Percentiles rank a stretch among this genome's conserved stretches.
phyloP scores from a whole-genome alignment of 1,140 invertebrate species.

The Delia radicum region DNA sequence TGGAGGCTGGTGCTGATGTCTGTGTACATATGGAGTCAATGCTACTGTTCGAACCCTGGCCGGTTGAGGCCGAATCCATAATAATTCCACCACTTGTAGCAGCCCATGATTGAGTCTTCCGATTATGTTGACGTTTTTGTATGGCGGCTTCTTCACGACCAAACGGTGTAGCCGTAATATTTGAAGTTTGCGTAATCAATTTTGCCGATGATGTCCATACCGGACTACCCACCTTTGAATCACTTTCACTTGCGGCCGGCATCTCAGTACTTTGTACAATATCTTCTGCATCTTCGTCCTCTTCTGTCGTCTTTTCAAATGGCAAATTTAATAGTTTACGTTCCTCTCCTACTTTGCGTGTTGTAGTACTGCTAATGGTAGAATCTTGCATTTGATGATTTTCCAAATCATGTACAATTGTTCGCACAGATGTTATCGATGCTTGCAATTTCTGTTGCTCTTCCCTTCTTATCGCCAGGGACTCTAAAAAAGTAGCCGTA shows the following conservation, averaged over 20 bases:
- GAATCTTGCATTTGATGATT: conserved; percentile 32
- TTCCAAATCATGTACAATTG: conserved; percentile 51
- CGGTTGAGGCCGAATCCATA: conserved; percentile 47
- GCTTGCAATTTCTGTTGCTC: conserved; percentile 26
- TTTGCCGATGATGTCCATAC: conserved; percentile 60
- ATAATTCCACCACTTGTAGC: conserved; percentile 57
- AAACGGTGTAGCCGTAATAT: conserved; percentile 25
- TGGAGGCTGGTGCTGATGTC: conserved; percentile 38
- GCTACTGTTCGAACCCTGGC: conserved; percentile 66
- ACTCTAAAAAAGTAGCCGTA: not conserved
- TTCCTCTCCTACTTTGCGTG: conserved; percentile 44
- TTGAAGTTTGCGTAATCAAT: conserved; percentile 49
- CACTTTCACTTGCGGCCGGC: not conserved
- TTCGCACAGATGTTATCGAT: conserved; percentile 42
- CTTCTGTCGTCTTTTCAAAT: conserved; percentile 30
- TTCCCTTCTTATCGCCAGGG: not conserved
- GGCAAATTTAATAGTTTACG: conserved; percentile 55
- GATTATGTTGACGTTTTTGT: conserved; percentile 48
- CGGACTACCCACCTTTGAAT: conserved; percentile 49
- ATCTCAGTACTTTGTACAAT: not conserved
- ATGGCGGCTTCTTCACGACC: conserved; percentile 12
- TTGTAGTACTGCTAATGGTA: too few species aligned
- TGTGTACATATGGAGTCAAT: conserved; percentile 57
- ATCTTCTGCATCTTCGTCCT: not conserved
- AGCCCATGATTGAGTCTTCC: conserved; percentile 53